Evolutionary conservation across 1,140 invertebrate genomes (phyloP), one percentile per base, ranked within the genome.

Genomic region (Plectus sambesii): DNA sequence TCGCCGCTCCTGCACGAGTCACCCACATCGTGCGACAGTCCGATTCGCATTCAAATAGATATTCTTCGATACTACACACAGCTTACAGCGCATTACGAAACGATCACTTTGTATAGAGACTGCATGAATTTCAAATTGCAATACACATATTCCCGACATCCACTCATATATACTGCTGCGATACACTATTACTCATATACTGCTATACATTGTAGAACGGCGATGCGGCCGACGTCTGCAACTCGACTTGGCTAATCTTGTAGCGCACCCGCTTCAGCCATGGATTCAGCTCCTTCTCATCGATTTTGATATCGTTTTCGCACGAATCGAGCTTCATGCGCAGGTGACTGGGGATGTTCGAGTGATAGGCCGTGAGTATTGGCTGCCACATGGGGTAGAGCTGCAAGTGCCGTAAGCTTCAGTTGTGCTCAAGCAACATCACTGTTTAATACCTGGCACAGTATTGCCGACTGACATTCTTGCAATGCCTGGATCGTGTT

Each of bases 181-280:
- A n/a, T n/a, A n/a, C n/a, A n/a, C n/a, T n/a, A n/a, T n/a, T n/a
- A n/a, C n/a, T n/a, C n/a, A n/a, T n/a, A 19, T 51, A 27, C 17
- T 8, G 58, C 74, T 78, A 87, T 58, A 86, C 78, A 33, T 81
- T 80, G 70, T 85, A 87, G 68, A 87, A 86, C 64, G 85, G 84
- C 5, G 82, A 85, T 8, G 82, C 82, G 51, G 85, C 84, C 1
- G 88, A 89, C 2, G 88, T 90, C 70, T 97, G 90, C 48, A 94
- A 72, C 74, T 97, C 90, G 49, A 93, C 87, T 74, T 96, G 89
- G 1, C 86, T 87, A 80, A 97, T 92, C 76, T 94, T 96, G 63
- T 96, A 93, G 69, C 96, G 85, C 42, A 96, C 76, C 49, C 87
- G 75, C 69, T 92, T 85, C 15, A 98, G 72, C 83, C 89, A 94